Base-by-base conservation (phyloP, 2,113 vertebrate genomes). In the Neofelis nebulosa region DNA sequence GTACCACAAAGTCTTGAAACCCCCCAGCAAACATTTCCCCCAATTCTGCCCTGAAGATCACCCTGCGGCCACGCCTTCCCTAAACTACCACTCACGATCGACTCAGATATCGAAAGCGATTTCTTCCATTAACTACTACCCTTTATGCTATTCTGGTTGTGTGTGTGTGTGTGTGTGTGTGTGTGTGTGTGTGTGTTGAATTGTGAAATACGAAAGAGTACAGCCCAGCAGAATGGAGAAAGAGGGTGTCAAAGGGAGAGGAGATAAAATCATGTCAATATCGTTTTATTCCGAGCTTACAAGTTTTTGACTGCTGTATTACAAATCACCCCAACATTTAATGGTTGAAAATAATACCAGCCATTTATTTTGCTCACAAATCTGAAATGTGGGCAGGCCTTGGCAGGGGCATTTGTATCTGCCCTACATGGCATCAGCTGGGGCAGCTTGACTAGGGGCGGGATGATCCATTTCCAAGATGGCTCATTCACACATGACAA, bases 401-500 rank as follows among this genome's bases (percentile, higher is more conserved):
- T 95, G 36, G 48, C 73, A 97, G 55, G 27, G 9, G 19, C 36
- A 68, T 66, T 80, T 90, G 36, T 86, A 31, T 85, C 80, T 74
- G 7, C 38, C 6, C 48, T 81, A 29, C 3, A 74, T 81, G 33
- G 55, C 36, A 74, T 92, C 73, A 80, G 5, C 63, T 89, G 55
- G 69, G 57, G 61, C 83, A 95, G 41, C 79, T 89, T 57, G 29
- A 52, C 48, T 29, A 93, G 38, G 48, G 33, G 27, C 45, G 78
- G 16, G 38, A 95, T 33, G 31, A 88, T 89, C 18, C 55, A 89
- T 33, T 78, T 93, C 90, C 93, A 89, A 92, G 29, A 92, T 83
- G 85, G 85, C 45, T 97, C 31, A 25, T 79, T 80, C 52, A 95
- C n/a, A 95, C 65, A 92, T 73, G 93, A 57, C 63, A 89, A 65